phyloP scores from a whole-genome alignment of 92 coral and sea anemone genomes.

The Muricea muricata region DNA sequence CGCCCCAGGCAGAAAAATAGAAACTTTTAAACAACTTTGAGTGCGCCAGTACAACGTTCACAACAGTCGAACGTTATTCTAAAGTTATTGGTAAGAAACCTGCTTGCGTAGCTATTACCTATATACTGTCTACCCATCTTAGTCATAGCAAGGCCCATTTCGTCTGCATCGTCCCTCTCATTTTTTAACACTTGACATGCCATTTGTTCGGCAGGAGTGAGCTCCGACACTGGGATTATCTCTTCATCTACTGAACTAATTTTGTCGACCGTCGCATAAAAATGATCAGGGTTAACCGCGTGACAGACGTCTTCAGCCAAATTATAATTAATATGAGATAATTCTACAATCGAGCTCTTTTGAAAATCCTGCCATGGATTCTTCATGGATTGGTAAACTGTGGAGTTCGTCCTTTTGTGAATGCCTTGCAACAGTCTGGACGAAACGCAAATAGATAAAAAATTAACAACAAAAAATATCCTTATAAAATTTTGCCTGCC shows the following conservation, averaged over 20 bases:
- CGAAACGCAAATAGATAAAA: not conserved
- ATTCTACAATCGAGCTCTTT: slow-evolving; percentile 81
- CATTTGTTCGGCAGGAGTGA: slow-evolving; percentile 92
- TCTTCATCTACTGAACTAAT: slow-evolving; percentile 35
- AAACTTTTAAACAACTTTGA: slow-evolving; percentile 70
- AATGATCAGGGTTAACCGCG: slow-evolving; percentile 63
- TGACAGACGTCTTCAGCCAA: slow-evolving; percentile 74
- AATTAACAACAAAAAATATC: not conserved
- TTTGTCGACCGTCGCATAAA: slow-evolving; percentile 50
- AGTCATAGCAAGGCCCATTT: slow-evolving; percentile 71
- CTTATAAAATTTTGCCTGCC: too few relatives aligned
- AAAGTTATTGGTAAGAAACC: slow-evolving; percentile 88
- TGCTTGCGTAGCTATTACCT: slow-evolving; percentile 89
- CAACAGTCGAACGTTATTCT: slow-evolving; percentile 95
- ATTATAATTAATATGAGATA: slow-evolving; percentile 78
- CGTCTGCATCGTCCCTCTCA: not conserved
- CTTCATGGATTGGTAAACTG: slow-evolving; percentile 8
- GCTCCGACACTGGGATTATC: slow-evolving; percentile 63
- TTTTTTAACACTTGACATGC: slow-evolving; percentile 72
- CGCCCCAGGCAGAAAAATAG: not conserved
- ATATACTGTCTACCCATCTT: slow-evolving; percentile 92
- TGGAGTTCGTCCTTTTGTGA: not conserved
- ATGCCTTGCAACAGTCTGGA: slow-evolving; percentile 35
- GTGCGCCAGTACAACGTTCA: slow-evolving; percentile 87
- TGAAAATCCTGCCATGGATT: slow-evolving; percentile 25